phyloP scores from a whole-genome alignment of 2,113 vertebrate species.

The Uria lomvia region DNA sequence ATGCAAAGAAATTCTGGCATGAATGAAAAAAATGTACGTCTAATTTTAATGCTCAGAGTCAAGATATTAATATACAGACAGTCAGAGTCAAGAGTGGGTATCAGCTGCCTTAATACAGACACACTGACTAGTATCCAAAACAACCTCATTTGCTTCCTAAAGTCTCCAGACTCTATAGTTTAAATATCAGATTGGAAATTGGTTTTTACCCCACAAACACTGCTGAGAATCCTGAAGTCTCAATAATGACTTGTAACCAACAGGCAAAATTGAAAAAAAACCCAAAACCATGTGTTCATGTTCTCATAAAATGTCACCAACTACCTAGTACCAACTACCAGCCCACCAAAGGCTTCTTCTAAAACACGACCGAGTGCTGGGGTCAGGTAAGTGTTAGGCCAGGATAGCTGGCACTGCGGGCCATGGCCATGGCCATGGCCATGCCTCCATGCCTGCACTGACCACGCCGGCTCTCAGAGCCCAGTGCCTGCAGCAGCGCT shows the following conservation, averaged over 20 bases:
- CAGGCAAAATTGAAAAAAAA: background rate
- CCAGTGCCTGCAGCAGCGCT: background rate
- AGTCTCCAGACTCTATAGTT: background rate
- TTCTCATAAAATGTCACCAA: background rate
- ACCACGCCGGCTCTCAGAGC: accelerated
- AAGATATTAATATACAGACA: background rate
- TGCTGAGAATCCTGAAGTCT: background rate
- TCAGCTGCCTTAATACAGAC: background rate
- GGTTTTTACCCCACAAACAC: background rate
- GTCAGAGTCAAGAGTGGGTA: background rate
- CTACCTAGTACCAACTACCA: too few relatives aligned
- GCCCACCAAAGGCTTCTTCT: background rate
- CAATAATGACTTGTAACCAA: background rate
- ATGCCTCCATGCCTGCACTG: background rate
- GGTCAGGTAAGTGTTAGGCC: background rate
- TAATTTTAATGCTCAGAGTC: background rate
- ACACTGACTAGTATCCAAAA: background rate
- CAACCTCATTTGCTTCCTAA: background rate
- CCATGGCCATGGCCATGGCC: background rate
- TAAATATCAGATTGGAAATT: background rate
- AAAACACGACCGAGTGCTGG: background rate
- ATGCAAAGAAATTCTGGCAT: background rate
- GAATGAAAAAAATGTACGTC: background rate
- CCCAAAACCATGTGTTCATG: accelerated
- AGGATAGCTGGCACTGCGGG: background rate